phyloP scores from a whole-genome alignment of 2,797 vertebrate genomes.

The Lacerta bilineata region DNA sequence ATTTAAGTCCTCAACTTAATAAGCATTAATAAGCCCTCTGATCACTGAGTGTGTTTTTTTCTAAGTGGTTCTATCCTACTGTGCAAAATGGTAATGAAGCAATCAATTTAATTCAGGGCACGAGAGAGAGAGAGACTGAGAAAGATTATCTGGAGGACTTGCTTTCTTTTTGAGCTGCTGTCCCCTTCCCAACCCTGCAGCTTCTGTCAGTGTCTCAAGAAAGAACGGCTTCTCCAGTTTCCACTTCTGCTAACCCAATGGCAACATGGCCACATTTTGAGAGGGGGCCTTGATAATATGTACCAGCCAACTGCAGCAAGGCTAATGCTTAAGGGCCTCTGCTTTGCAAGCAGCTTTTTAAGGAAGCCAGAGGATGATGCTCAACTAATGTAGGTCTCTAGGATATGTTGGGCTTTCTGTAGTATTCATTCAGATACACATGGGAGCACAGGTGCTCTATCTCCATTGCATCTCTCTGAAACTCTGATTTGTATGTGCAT shows the following conservation, averaged over 20 bases:
- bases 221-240: not conserved
- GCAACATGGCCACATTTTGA: not conserved
- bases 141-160: not conserved
- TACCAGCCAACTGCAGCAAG: not conserved
- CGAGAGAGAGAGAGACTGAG: not conserved
- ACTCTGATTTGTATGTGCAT: too few relatives aligned
- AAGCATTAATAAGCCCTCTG: conserved; percentile 16
- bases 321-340: not conserved
- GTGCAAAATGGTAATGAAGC: conserved; percentile 64
- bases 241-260: too few relatives aligned
- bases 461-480: too few relatives aligned
- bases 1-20: not conserved
- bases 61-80: conserved; percentile 24
- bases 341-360: too few relatives aligned
- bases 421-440: too few relatives aligned
- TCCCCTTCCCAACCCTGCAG: not conserved
- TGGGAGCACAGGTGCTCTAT: too few relatives aligned
- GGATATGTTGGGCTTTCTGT: too few relatives aligned
- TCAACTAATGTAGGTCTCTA: too few relatives aligned
- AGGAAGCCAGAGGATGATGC: too few relatives aligned
- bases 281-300: not conserved
- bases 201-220: not conserved
- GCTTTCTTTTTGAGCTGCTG: not conserved
- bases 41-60: conserved; percentile 37
- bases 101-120: conserved; percentile 54